These are phyloP conservation scores for Euschistus heros DNA, from an alignment of 1,140 invertebrate genomes.

Conservation along the genomic window DNA sequence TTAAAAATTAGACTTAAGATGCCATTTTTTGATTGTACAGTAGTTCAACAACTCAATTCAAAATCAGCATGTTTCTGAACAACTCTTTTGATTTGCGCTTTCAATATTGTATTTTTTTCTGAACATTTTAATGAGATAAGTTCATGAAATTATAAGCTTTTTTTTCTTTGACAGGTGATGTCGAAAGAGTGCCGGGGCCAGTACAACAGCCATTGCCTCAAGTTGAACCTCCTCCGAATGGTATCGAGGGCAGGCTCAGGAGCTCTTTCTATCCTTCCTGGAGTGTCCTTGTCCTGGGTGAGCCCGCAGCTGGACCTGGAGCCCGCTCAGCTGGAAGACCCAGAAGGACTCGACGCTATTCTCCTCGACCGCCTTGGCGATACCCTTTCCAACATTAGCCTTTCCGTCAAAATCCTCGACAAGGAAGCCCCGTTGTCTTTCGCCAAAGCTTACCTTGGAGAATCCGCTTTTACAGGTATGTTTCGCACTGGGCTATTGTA, in stretches of 20 bases:
- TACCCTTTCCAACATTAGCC: conserved; percentile 30
- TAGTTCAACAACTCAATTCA: too few relatives aligned
- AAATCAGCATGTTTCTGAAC: too few relatives aligned
- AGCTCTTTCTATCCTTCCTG: conserved; percentile 47
- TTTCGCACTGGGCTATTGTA: too few relatives aligned
- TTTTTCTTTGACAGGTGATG: conserved; percentile 28
- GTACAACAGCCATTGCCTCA: conserved; percentile 64
- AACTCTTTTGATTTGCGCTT: too few relatives aligned
- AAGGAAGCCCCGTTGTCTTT: conserved; percentile 34
- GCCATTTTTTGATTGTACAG: too few relatives aligned
- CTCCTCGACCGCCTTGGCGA: conserved; percentile 14
- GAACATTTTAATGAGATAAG: too few relatives aligned
- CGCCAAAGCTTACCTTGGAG: conserved; percentile 18
- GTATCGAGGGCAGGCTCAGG: conserved; percentile 56
- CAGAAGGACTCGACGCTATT: conserved; percentile 42
- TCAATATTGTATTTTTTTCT: too few relatives aligned
- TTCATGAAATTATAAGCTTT: too few relatives aligned
- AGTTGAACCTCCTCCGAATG: conserved; percentile 65
- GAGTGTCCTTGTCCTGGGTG: conserved; percentile 18
- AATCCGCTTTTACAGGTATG: conserved; percentile 9
- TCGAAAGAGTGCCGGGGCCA: conserved; percentile 44
- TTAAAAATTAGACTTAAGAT: too few relatives aligned
- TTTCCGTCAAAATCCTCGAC: conserved; percentile 62
- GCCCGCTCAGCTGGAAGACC: conserved; percentile 39
- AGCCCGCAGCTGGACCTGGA: conserved; percentile 11